These are phyloP conservation scores for Empidonax alnorum DNA, from an alignment of 2,113 vertebrate genomes.

Conservation along the genomic window DNA sequence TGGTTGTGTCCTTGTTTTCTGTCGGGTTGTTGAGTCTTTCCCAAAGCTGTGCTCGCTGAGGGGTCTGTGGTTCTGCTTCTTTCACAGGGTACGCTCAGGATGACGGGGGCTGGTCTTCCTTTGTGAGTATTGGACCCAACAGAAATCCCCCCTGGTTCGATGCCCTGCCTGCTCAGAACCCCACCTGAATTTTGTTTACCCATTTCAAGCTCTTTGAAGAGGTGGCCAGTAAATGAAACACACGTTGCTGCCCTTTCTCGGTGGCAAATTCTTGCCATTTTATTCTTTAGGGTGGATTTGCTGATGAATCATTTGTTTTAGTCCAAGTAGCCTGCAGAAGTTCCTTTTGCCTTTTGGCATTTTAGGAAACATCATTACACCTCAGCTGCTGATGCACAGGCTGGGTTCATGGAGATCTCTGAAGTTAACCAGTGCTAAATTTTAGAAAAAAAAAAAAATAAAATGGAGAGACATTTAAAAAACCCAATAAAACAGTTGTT, in stretches of 20 bases:
- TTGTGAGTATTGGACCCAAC: slow-evolving; percentile 78
- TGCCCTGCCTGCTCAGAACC: background rate
- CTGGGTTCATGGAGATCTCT: background rate
- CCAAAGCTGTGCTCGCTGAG: background rate
- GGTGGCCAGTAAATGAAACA: background rate
- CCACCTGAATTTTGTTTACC: background rate
- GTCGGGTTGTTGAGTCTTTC: fast-evolving
- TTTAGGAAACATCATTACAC: background rate
- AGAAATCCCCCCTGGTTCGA: background rate
- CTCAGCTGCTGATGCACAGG: background rate
- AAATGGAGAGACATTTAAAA: background rate
- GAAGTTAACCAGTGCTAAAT: background rate
- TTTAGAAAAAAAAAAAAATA: background rate
- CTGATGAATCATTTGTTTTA: background rate
- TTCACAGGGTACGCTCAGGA: slow-evolving; percentile 58
- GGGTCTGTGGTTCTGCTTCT: background rate
- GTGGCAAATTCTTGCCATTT: background rate
- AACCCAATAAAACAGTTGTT: background rate
- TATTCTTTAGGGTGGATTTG: background rate
- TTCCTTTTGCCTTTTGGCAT: background rate
- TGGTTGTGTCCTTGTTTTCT: background rate
- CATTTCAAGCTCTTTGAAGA: background rate
- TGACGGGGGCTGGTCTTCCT: slow-evolving; percentile 83
- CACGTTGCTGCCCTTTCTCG: background rate
- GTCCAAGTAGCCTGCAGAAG: background rate